phyloP scores from a whole-genome alignment of 1,140 invertebrate species.

The Drosophila miranda region DNA sequence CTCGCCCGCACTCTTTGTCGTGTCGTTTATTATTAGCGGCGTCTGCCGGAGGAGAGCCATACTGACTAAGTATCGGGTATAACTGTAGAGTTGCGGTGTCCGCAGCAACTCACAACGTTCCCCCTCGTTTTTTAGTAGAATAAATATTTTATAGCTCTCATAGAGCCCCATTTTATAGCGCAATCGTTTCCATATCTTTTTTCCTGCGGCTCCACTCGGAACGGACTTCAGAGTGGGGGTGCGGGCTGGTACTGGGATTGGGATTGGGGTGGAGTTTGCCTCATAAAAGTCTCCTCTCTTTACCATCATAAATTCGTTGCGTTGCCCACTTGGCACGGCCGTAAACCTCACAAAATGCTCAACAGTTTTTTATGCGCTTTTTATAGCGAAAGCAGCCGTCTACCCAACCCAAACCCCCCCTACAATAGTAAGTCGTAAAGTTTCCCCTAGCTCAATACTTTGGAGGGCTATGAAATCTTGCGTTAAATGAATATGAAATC shows the following conservation, averaged over 20 bases:
- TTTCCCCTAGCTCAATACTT: no score
- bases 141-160: conserved; percentile 81
- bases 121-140: conserved; percentile 79
- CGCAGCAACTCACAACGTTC: no score
- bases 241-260: background rate
- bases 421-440: conserved; percentile 32
- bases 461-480: no score
- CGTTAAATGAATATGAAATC: no score
- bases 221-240: background rate
- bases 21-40: no score
- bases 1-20: no score
- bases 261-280: conserved; percentile 9
- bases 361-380: conserved; percentile 74
- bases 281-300: conserved; percentile 59
- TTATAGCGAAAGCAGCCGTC: conserved; percentile 54
- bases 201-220: conserved; percentile 9
- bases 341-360: conserved; percentile 56
- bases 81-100: no score
- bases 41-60: no score
- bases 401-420: background rate
- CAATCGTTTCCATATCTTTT: conserved; percentile 59
- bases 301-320: conserved; percentile 47
- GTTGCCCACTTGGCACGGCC: conserved; percentile 41
- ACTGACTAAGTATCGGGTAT: no score
- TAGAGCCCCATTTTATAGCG: conserved; percentile 77